phyloP scores from a whole-genome alignment of 1,140 invertebrate species.

The Nomia melanderi region DNA sequence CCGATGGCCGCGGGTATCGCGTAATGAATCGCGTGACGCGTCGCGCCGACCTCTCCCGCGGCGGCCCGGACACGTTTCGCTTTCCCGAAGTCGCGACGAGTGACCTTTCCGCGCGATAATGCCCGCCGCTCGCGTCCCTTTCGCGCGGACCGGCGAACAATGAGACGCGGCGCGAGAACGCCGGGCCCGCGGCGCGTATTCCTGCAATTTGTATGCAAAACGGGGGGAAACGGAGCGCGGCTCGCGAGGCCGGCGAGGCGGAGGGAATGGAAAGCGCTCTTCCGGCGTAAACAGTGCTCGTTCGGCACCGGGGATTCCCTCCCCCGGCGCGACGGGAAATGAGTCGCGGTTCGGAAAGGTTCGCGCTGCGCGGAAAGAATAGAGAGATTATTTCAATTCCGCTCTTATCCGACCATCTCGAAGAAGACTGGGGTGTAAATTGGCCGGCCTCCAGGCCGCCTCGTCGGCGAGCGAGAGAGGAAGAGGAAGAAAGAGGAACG shows the following conservation, averaged over 20 bases:
- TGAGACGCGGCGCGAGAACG: background rate
- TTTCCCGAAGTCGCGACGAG: too few relatives aligned
- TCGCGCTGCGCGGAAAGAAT: slow-evolving; percentile 4
- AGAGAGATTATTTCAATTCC: slow-evolving; percentile 52
- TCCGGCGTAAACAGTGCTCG: background rate
- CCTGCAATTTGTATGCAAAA: background rate
- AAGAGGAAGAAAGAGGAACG: slow-evolving; percentile 24
- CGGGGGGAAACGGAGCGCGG: background rate
- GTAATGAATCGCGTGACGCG: background rate
- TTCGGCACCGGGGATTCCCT: too few relatives aligned
- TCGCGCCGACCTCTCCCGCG: background rate
- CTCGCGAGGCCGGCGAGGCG: background rate
- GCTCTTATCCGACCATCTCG: slow-evolving; percentile 38
- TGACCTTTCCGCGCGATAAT: too few relatives aligned
- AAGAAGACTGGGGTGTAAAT: slow-evolving; percentile 53
- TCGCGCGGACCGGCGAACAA: too few relatives aligned
- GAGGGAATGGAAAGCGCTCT: background rate
- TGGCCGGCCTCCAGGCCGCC: slow-evolving; percentile 56
- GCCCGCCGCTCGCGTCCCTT: too few relatives aligned
- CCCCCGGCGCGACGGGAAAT: background rate
- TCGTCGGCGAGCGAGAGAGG: slow-evolving; percentile 65
- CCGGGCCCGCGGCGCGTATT: background rate
- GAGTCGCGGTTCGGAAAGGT: background rate
- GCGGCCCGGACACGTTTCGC: too few relatives aligned
- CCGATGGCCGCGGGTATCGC: background rate